phyloP scores from a whole-genome alignment of 2,888 invertebrate species.

The Lithophane semibrunnea region DNA sequence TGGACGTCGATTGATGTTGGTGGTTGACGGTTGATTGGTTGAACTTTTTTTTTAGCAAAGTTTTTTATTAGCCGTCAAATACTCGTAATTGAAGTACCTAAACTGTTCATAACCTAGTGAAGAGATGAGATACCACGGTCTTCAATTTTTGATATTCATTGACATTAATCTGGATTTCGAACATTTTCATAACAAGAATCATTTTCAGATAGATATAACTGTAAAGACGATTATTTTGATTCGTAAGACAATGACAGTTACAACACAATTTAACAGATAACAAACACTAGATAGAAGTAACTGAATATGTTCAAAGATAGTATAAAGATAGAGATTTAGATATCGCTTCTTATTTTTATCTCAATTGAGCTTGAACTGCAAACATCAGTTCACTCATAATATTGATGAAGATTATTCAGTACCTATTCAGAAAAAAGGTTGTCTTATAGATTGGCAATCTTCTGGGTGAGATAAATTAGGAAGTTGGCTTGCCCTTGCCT shows the following conservation, averaged over 20 bases:
- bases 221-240: conserved; percentile 3
- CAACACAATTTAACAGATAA: neutral
- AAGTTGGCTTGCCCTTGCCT: neutral
- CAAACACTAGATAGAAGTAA: neutral
- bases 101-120: neutral
- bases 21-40: neutral
- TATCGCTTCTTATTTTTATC: conserved; percentile 4
- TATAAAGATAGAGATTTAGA: too few relatives aligned
- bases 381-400: neutral
- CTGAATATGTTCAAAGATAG: neutral
- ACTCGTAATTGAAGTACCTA: neutral
- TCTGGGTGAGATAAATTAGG: neutral
- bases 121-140: too few relatives aligned
- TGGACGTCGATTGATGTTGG: too few relatives aligned
- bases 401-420: conserved; percentile 7
- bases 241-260: neutral
- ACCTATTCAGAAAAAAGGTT: neutral
- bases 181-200: neutral
- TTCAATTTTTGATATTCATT: neutral
- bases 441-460: neutral
- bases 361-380: conserved; percentile 6
- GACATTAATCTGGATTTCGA: neutral
- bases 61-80: too few relatives aligned
- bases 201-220: neutral
- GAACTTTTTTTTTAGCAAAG: neutral